Conservation (phyloP, 2,113 vertebrate species). For the Caracal caracal region DNA sequence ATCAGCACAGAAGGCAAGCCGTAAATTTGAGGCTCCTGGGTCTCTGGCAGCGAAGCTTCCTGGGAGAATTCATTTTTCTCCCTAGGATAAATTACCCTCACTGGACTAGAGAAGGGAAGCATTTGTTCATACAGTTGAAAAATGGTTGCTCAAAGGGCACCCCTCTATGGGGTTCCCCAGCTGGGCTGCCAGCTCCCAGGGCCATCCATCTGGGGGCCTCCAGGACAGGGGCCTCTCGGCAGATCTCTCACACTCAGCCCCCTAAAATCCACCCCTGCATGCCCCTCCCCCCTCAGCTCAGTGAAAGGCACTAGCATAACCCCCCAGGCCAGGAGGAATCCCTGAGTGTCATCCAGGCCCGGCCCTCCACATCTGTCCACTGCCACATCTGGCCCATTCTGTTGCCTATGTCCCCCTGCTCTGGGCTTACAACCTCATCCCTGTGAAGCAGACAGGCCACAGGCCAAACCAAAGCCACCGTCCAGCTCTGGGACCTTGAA, state of each 20-base stretch:
- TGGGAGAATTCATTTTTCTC: slow-evolving; percentile 63
- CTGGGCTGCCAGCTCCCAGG: not conserved
- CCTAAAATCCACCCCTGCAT: not conserved
- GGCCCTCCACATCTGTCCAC: rapidly evolving
- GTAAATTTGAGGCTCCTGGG: slow-evolving; percentile 76
- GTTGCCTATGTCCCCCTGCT: too few relatives aligned
- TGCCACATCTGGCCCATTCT: too few relatives aligned
- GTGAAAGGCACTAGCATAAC: not conserved
- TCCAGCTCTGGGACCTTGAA: not conserved
- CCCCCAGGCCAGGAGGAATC: not conserved
- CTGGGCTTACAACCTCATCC: not conserved
- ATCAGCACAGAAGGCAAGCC: slow-evolving; percentile 47
- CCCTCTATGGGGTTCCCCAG: not conserved
- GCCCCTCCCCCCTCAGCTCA: not conserved
- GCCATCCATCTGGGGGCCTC: not conserved
- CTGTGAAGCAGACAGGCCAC: not conserved
- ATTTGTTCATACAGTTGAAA: slow-evolving; percentile 69
- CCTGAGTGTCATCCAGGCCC: not conserved
- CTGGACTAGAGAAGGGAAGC: not conserved
- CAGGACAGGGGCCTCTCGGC: not conserved
- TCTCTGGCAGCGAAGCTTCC: slow-evolving; percentile 48
- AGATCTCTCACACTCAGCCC: not conserved
- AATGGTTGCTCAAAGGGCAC: slow-evolving; percentile 8
- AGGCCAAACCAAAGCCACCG: not conserved
- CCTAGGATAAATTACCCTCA: slow-evolving; percentile 69